Evolutionary conservation across 2,797 vertebrate genomes (phyloP), one percentile per base, ranked within the genome.

Genomic region (Gadopsis marmoratus): DNA sequence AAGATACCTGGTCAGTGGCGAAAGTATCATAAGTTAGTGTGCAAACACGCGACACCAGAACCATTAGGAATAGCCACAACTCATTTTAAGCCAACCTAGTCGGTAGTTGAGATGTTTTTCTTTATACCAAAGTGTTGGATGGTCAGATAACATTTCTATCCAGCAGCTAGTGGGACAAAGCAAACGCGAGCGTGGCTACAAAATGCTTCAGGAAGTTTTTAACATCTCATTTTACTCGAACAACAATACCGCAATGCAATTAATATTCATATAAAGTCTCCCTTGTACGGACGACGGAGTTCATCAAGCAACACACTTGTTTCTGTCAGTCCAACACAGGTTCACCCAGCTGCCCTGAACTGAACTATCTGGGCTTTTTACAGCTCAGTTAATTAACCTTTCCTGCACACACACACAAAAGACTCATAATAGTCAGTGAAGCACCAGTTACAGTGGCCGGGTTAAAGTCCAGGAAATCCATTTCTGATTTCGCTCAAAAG

Each of bases 371-470:
- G 41, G 63, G 68, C 56, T 26, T 84, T 75, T 87, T 64, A 82
- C 63, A 26, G 67, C 83, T 72, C 59, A 61, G 78, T 85, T 86
- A 88, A 91, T 91, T 87, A 78, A 60, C 68, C 85, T 83, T 81
- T 61, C 33, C 19, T 58, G 21, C 81, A 77, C 74, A 73, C 48
- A 82, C 26, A 26, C 26, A 82, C 68, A 78, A 35, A 74, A 80
- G 43, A 2, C 39, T 53, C 65, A 74, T 79, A 70, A 78, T 33
- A 78, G 71, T 65, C 73, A 68, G 35, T 3, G 43, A 67, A 63
- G 71, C 74, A 41, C 8, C 45, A 2, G 76, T 39, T 50, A 77
- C 72, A 47, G 43, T 53, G 51, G 58, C 26, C 16, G 54, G 56
- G 65, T 66, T 74, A 8, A 79, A 47, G 62, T 75, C 71, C 54